Evolutionary conservation across 2,888 invertebrate species (phyloP), one percentile per base, ranked within the genome.

Genomic region (Sphaerophoria rueppellii): DNA sequence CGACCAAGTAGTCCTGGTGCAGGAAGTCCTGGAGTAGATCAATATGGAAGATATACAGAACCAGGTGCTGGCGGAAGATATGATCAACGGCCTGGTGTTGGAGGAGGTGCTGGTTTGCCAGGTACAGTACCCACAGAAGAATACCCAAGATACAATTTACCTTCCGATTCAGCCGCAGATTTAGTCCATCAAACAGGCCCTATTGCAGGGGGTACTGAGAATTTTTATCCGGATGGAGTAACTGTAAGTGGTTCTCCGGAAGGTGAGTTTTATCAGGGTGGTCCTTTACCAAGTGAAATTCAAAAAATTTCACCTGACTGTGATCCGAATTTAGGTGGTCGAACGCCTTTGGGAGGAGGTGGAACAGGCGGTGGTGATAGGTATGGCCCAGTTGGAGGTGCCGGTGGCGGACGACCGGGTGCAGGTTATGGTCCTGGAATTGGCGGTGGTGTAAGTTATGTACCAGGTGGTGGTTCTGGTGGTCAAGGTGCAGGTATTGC

Each of bases 1-100:
- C 86, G 83, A 37, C 35, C 24, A 14, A 58, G 61, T 14, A 70
- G 57, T 0, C 0, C 55, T 14, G 77, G 57, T 0, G 1, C 55
- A 54, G 82, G 82, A 24, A 12, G 37, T 24, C 74, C 60, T 14
- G 75, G 58, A 11, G 5, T 34, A 57, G 61, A 83, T 4, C 78
- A 85, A 7, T 69, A 75, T 16, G 32, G 74, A 12, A 48, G 76
- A 78, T 70, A 57, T 63, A 58, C 34, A 61, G 86, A 78, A 32
- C 78, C 78, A n/a, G 11, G 46, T 48, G 11, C 77, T 69, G 70
- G 69, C 4, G 48, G 63, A 4, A 24, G n/a, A 43, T 74, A 57
- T 16, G 87, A 58, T 11, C 67, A 65, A 43, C 72, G 74, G 11
- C 48, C 72, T 14, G 61, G 40, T 34, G 11, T 57, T 6, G 60